These are phyloP conservation scores for Geococcyx californianus DNA, from an alignment of 2,113 vertebrate genomes.

Conservation along the genomic window DNA sequence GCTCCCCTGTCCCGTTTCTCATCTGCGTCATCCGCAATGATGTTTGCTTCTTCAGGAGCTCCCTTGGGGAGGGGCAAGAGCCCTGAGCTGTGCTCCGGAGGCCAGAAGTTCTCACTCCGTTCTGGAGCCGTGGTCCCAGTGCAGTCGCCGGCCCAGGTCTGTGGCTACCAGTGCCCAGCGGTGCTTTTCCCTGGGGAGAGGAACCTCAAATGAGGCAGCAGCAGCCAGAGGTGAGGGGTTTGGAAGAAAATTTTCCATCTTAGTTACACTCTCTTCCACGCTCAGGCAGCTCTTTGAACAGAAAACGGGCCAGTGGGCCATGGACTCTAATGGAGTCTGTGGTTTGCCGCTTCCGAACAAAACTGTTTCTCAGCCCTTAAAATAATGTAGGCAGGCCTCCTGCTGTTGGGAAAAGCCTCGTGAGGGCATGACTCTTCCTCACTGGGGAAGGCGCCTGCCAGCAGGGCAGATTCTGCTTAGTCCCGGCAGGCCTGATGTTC, in stretches of 20 bases:
- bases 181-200: not conserved
- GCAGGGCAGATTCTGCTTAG: not conserved
- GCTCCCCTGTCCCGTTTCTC: not conserved
- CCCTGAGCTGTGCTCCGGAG: not conserved
- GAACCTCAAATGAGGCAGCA: not conserved
- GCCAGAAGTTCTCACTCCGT: not conserved
- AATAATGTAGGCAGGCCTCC: not conserved
- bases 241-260: not conserved
- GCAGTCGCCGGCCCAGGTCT: not conserved
- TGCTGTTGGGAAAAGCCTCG: not conserved
- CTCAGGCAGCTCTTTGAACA: not conserved
- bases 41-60: not conserved
- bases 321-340: fast-evolving
- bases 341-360: not conserved
- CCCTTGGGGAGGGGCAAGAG: not conserved
- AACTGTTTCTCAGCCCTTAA: not conserved
- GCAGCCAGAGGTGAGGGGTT: not conserved
- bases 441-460: not conserved
- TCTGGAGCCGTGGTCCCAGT: not conserved
- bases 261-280: too few species aligned
- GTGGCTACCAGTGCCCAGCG: not conserved
- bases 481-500: not conserved
- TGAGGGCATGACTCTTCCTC: not conserved
- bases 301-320: fast-evolving
- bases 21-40: not conserved